phyloP scores from a whole-genome alignment of 2,888 invertebrate species.

The Stenoptilia bipunctidactyla region DNA sequence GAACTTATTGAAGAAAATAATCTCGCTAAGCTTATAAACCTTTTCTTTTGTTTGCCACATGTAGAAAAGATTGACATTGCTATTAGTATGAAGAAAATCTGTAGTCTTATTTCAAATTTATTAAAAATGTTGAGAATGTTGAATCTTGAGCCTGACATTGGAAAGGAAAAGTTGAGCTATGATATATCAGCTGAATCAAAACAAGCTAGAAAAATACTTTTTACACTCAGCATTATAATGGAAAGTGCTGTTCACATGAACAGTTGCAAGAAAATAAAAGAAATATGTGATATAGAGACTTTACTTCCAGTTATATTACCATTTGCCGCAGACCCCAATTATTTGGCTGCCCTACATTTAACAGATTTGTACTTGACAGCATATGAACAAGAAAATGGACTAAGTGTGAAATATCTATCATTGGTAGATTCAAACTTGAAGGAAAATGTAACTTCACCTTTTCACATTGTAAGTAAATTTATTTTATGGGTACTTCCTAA shows the following conservation, averaged over 20 bases:
- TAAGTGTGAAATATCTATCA: slow-evolving; percentile 47
- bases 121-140: slow-evolving; percentile 33
- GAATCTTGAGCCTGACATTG: slow-evolving; percentile 34
- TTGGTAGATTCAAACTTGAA: slow-evolving; percentile 67
- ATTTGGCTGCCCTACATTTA: slow-evolving; percentile 58
- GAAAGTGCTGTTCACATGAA: slow-evolving; percentile 73
- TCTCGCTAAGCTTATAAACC: slow-evolving; percentile 52
- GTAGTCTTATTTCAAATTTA: slow-evolving; percentile 38
- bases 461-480: slow-evolving; percentile 70
- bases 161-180: slow-evolving; percentile 35
- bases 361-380: slow-evolving; percentile 68
- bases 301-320: slow-evolving; percentile 54
- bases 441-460: slow-evolving; percentile 76
- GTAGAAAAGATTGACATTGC: slow-evolving; percentile 52
- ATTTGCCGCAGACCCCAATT: slow-evolving; percentile 51
- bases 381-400: slow-evolving; percentile 52
- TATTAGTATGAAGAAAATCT: slow-evolving; percentile 32
- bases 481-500: no score
- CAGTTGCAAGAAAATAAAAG: slow-evolving; percentile 50
- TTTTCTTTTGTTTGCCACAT: slow-evolving; percentile 70
- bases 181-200: slow-evolving; percentile 35
- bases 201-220: slow-evolving; percentile 55
- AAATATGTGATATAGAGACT: slow-evolving; percentile 49
- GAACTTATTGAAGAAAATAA: slow-evolving; percentile 41
- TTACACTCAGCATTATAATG: slow-evolving; percentile 68